These are phyloP conservation scores for Myotis lucifugus DNA, from an alignment of 2,113 vertebrate species.

Conservation along the genomic window DNA sequence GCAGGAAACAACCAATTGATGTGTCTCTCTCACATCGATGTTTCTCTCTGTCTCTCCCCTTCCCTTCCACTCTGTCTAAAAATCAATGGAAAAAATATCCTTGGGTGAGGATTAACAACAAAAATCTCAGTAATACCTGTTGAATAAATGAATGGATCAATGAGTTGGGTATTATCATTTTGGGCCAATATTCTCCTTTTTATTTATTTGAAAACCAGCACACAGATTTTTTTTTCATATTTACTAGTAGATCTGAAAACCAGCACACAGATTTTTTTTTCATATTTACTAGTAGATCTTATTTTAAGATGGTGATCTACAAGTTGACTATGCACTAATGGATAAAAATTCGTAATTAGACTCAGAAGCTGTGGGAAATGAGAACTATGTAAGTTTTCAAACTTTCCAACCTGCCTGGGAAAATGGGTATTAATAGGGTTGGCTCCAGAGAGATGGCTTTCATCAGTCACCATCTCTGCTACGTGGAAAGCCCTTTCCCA, in stretches of 20 bases:
- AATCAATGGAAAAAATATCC: no score
- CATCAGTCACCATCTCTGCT: not conserved
- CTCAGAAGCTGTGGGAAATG: slow-evolving; percentile 23
- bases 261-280: no score
- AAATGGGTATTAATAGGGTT: slow-evolving; percentile 45
- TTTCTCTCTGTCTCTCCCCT: no score
- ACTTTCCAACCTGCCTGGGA: slow-evolving; percentile 43
- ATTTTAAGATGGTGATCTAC: slow-evolving; percentile 3
- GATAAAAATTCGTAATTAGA: not conserved
- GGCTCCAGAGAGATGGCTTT: slow-evolving; percentile 28
- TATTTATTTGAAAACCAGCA: not conserved
- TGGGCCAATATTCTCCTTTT: not conserved
- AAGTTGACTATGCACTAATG: not conserved
- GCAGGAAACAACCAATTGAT: no score
- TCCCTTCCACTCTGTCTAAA: no score
- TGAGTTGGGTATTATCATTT: not conserved
- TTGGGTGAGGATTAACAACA: no score
- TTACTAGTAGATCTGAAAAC: not conserved
- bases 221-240: not conserved
- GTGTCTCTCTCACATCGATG: no score
- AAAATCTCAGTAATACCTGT: not conserved
- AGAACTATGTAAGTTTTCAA: not conserved
- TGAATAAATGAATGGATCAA: not conserved
- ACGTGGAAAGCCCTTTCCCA: slow-evolving; percentile 24
- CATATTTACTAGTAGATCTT: not conserved